Percentiles rank a stretch among this genome's conserved stretches.
Evolutionary conservation across 2,888 invertebrate genomes (phyloP).

Genomic region (Gymnocheta viridis): DNA sequence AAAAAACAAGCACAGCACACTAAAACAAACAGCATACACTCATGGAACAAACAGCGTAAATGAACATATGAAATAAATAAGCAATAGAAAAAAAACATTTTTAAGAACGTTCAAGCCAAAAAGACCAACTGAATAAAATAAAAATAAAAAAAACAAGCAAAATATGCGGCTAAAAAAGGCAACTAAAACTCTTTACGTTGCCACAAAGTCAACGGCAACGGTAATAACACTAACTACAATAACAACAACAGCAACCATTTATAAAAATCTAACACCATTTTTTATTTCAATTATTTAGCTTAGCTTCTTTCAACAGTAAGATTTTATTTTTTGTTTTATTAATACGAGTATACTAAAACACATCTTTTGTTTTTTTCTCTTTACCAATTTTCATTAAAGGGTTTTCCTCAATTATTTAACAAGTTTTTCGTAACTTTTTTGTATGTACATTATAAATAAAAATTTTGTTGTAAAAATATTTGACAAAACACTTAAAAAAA

Average conservation of each 20-base stretch:
- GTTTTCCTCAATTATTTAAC: constrained; percentile 41
- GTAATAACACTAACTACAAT: constrained; percentile 64
- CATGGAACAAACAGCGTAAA: constrained; percentile 36
- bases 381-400: constrained; percentile 47
- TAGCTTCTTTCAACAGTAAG: constrained; percentile 12
- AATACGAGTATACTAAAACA: not conserved
- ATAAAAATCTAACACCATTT: constrained; percentile 48
- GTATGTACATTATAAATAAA: not conserved
- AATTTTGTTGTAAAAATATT: constrained; percentile 41
- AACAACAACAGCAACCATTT: constrained; percentile 50
- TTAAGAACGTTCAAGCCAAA: constrained; percentile 25
- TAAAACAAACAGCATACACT: constrained; percentile 9
- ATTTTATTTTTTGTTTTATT: not conserved
- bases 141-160: constrained; percentile 42
- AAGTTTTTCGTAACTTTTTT: constrained; percentile 30
- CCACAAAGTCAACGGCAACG: constrained; percentile 67
- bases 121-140: constrained; percentile 15
- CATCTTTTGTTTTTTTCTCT: not conserved
- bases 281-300: constrained; percentile 1
- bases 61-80: constrained; percentile 21
- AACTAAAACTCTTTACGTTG: constrained; percentile 48
- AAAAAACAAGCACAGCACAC: constrained; percentile 23
- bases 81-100: constrained; percentile 1
- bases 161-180: constrained; percentile 60
- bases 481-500: constrained; percentile 47